A percentile compares a stretch with the other conserved stretches of the same genome.
These are phyloP conservation scores for Arctopsyche grandis DNA, from an alignment of 1,140 invertebrate species.

Conservation along the genomic window DNA sequence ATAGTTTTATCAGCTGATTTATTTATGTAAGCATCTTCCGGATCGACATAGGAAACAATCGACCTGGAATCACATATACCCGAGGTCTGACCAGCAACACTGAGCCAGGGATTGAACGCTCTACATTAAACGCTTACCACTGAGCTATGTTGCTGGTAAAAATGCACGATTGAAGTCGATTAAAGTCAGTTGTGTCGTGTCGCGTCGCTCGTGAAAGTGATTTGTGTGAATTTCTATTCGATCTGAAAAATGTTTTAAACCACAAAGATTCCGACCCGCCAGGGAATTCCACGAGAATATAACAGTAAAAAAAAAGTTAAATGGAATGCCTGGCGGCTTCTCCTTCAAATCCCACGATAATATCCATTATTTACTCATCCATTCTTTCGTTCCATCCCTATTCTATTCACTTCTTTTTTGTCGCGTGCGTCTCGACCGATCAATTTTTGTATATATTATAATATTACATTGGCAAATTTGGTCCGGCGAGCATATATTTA, in stretches of 20 bases:
- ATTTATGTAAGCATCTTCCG: too few species aligned
- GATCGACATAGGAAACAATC: too few species aligned
- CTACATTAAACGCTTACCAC: too few species aligned
- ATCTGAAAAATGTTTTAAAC: not conserved
- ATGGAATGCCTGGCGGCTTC: constrained; percentile 29
- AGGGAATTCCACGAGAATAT: not conserved
- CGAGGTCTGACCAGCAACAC: too few species aligned
- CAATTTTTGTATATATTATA: not conserved
- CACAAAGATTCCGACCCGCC: not conserved
- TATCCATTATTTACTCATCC: constrained; percentile 42
- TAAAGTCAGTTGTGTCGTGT: too few species aligned
- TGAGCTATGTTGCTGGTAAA: too few species aligned
- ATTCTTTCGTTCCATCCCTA: constrained; percentile 26
- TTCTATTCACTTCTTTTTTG: constrained; percentile 4
- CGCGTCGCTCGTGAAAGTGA: too few species aligned
- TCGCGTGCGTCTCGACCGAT: not conserved
- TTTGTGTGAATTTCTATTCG: not conserved
- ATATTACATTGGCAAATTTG: not conserved
- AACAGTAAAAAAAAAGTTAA: constrained; percentile 26
- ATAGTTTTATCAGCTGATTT: too few species aligned
- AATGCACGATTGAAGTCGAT: too few species aligned
- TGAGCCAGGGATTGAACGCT: too few species aligned
- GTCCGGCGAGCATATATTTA: too few species aligned
- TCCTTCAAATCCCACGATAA: constrained; percentile 29
- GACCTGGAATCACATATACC: too few species aligned